A percentile compares a stretch with the other conserved stretches of the same genome.
Conservation (phyloP, 2,113 vertebrate genomes). For the Cygnus buccinator region DNA sequence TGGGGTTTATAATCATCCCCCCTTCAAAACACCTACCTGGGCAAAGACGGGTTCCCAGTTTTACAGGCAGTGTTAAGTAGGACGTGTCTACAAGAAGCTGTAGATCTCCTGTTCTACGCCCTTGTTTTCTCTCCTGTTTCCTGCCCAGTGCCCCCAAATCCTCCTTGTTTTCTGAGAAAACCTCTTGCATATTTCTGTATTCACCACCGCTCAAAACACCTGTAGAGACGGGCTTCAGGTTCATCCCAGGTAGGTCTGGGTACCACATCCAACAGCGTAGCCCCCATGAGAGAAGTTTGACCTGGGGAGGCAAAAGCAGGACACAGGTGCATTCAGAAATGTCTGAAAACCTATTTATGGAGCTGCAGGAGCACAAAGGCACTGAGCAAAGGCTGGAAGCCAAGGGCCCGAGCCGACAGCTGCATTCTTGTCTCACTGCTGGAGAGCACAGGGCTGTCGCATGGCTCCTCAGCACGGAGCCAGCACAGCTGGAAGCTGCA, state of each 20-base stretch:
- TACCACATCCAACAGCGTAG: fast-evolving
- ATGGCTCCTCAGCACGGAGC: no score
- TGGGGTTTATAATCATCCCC: neutral
- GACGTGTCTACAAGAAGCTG: neutral
- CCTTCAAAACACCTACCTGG: neutral
- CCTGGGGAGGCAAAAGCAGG: neutral
- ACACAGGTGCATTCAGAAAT: neutral
- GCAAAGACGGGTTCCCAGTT: no score
- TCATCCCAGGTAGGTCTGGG: neutral
- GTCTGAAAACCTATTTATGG: neutral
- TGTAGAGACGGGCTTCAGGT: neutral
- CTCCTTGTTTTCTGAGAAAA: no score
- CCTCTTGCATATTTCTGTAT: neutral
- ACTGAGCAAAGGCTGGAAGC: neutral
- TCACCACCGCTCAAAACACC: neutral
- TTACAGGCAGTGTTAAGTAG: fast-evolving
- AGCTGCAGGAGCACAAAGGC: neutral
- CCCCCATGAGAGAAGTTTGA: neutral
- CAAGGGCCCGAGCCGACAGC: neutral
- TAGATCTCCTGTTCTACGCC: no score
- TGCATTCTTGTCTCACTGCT: fast-evolving
- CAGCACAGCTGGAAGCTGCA: neutral
- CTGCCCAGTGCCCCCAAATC: no score
- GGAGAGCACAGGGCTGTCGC: neutral
- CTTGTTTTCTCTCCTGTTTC: neutral